Evolutionary conservation across 2,888 invertebrate species (phyloP), one percentile per base, ranked within the genome.

Genomic region (Tholera decimalis): DNA sequence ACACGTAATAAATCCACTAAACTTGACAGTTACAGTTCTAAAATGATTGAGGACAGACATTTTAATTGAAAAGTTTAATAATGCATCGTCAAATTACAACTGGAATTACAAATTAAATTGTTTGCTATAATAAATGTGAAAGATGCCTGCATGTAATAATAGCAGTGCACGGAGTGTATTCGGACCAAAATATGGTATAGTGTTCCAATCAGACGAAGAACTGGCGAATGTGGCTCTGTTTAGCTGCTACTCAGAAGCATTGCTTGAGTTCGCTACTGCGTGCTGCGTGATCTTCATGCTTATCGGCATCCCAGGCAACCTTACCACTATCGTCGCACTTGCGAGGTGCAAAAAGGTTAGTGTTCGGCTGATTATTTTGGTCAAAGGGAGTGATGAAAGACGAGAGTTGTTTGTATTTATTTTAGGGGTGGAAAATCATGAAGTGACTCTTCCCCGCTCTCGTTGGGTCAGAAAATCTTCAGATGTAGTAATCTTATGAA

Each of bases 241-340:
- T 88, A 89, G 92, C 55, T 97, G 96, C 65, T 98, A 98, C 84
- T 97, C 97, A 13, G 93, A 96, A 13, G 95, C 95, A 53, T 89
- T 98, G 73, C 91, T 98, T 68, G 95, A 96, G 71, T 97, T 98
- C 63, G 98, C 97, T 1, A 96, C 97, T 9, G 94, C 96, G 35
- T 97, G 97, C 88, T 98, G 98, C 89, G 91, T 97, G 24, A 89
- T 97, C 39, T 98, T 97, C 90, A 97, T 97, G 93, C 89, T 97
- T 74, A 93, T 98, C 67, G 98, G 98, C n/a, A 97, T 98, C 44
- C 97, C 98, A 1, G 98, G 98, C 11, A 98, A 98, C 89, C 93
- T 98, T 60, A 96, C 97, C 84, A 98, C 98, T 35, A 97, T 98
- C 73, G 92, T 97, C 33, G 98, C 98, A 0, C 93, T 98, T 24